Conservation (phyloP, 2,888 invertebrate genomes). For the Xestia sexstrigata region DNA sequence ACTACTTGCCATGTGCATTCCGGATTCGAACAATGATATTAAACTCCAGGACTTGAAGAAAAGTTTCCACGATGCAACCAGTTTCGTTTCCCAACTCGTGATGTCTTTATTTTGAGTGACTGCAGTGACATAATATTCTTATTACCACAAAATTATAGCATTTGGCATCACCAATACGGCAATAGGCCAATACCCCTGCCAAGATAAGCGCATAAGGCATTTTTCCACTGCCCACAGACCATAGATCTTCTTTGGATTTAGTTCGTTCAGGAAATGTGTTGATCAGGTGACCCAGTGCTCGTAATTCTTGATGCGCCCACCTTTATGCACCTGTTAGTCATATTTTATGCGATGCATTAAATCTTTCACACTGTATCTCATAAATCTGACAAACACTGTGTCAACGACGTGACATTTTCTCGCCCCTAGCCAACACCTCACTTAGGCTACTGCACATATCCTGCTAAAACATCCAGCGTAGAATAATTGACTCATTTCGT, state of each 20-base stretch:
- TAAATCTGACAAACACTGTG: conserved; percentile 30
- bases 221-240: background rate
- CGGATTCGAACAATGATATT: background rate
- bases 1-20: background rate
- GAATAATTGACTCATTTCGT: conserved; percentile 1
- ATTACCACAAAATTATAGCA: background rate
- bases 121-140: background rate
- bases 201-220: background rate
- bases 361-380: conserved; percentile 26
- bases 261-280: conserved; percentile 5
- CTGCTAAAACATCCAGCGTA: background rate
- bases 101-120: background rate
- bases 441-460: background rate
- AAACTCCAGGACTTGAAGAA: background rate
- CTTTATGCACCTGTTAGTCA: conserved; percentile 33
- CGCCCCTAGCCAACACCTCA: conserved; percentile 33
- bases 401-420: conserved; percentile 20
- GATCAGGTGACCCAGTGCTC: conserved; percentile 16
- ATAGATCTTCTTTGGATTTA: conserved; percentile 1
- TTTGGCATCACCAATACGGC: background rate
- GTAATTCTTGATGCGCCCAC: conserved; percentile 33
- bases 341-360: conserved; percentile 39
- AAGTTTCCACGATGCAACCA: background rate
- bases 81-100: background rate
- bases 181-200: background rate